phyloP scores from a whole-genome alignment of 2,888 invertebrate species.

The Thymelicus acteon region DNA sequence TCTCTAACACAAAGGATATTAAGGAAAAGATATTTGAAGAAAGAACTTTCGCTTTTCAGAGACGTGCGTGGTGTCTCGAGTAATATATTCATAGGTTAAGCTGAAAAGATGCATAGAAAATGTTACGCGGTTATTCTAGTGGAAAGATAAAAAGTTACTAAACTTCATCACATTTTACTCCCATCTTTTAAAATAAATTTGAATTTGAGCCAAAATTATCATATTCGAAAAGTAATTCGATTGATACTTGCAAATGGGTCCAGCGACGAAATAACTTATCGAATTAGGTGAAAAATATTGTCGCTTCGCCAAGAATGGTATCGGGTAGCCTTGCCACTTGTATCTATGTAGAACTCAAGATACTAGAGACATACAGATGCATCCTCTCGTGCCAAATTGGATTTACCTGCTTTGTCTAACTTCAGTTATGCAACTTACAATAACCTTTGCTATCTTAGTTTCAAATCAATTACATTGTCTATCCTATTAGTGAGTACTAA shows the following conservation, averaged over 20 bases:
- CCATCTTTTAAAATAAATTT: neutral
- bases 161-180: neutral
- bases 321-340: constrained; percentile 31
- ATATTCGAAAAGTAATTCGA: constrained; percentile 21
- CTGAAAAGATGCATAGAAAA: constrained; percentile 29
- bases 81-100: constrained; percentile 36
- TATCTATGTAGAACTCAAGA: constrained; percentile 6
- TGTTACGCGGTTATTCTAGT: constrained; percentile 18
- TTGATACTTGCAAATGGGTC: constrained; percentile 28
- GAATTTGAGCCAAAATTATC: constrained; percentile 20
- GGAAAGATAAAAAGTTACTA: constrained; percentile 3
- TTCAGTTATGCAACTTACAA: constrained; percentile 14
- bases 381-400: constrained; percentile 28
- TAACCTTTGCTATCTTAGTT: neutral
- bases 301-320: constrained; percentile 33
- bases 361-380: constrained; percentile 21
- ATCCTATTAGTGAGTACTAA: constrained; percentile 1
- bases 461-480: neutral
- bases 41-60: constrained; percentile 33
- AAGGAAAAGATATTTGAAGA: constrained; percentile 22
- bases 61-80: constrained; percentile 20
- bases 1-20: constrained; percentile 34
- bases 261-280: constrained; percentile 29
- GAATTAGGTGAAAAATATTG: constrained; percentile 33
- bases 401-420: constrained; percentile 29